phyloP scores from a whole-genome alignment of 2,113 vertebrate species.

The Colius striatus region DNA sequence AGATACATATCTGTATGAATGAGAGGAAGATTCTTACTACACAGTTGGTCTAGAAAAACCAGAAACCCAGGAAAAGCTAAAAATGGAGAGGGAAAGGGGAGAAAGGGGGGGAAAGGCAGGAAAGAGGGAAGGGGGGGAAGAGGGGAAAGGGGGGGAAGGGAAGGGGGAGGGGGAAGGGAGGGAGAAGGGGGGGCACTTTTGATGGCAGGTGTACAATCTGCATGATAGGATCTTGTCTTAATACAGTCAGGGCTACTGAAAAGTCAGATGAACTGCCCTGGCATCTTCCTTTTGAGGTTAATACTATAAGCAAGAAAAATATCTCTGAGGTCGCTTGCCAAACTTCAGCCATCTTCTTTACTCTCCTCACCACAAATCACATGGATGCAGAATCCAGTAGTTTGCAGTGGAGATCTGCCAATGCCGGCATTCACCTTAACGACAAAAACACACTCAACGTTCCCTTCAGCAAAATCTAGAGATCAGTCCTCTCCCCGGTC shows the following conservation, averaged over 20 bases:
- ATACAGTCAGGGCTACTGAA: background rate
- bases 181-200: background rate
- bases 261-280: background rate
- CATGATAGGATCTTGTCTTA: background rate
- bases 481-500: background rate
- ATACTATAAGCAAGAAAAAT: background rate
- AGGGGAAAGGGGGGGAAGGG: no score
- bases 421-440: accelerated
- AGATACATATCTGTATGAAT: background rate
- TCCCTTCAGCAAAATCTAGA: background rate
- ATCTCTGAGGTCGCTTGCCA: background rate
- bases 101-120: no score
- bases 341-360: background rate
- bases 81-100: background rate
- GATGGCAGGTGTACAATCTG: background rate
- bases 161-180: no score
- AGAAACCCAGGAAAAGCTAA: background rate
- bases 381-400: background rate
- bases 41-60: background rate
- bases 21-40: background rate
- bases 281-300: background rate
- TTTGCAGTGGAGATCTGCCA: background rate
- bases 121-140: no score
- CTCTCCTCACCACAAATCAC: accelerated
- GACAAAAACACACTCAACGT: accelerated